Evolutionary conservation across 1,140 invertebrate species (phyloP).

Genomic region (Ericerus pela): DNA sequence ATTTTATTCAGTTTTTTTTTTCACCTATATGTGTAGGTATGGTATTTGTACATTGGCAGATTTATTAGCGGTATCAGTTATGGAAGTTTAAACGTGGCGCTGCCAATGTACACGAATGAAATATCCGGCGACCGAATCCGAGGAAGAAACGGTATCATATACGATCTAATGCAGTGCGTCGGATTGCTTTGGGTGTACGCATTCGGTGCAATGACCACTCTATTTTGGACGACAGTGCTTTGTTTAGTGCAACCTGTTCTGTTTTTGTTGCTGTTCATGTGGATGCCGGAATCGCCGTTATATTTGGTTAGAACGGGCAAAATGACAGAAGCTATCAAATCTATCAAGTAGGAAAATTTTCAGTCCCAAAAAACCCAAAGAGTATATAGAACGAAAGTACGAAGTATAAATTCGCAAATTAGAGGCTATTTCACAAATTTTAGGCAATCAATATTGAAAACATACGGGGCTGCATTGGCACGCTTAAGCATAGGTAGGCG

Average conservation of each 20-base stretch:
- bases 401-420: too few relatives aligned
- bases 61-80: conserved; percentile 45
- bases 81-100: conserved; percentile 45
- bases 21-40: conserved; percentile 21
- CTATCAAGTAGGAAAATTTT: conserved; percentile 30
- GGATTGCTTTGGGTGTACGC: conserved; percentile 40
- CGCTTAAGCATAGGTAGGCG: too few relatives aligned
- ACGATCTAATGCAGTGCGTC: conserved; percentile 40
- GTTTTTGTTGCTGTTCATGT: conserved; percentile 33
- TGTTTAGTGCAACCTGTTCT: conserved; percentile 31
- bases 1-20: too few relatives aligned
- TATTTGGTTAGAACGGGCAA: conserved; percentile 22
- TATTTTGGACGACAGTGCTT: conserved; percentile 31
- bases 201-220: conserved; percentile 33
- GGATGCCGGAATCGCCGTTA: conserved; percentile 35
- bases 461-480: too few relatives aligned
- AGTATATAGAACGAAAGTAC: too few relatives aligned
- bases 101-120: conserved; percentile 37
- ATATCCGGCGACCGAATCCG: conserved; percentile 36
- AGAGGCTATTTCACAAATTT: too few relatives aligned
- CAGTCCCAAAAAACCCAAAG: too few relatives aligned
- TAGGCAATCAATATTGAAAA: too few relatives aligned
- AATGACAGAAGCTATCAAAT: conserved; percentile 21
- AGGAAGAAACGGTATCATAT: conserved; percentile 40
- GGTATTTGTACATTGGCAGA: conserved; percentile 38